These are phyloP conservation scores for Micropoecilia bifurca DNA, from an alignment of 2,797 vertebrate genomes.

Conservation along the genomic window DNA sequence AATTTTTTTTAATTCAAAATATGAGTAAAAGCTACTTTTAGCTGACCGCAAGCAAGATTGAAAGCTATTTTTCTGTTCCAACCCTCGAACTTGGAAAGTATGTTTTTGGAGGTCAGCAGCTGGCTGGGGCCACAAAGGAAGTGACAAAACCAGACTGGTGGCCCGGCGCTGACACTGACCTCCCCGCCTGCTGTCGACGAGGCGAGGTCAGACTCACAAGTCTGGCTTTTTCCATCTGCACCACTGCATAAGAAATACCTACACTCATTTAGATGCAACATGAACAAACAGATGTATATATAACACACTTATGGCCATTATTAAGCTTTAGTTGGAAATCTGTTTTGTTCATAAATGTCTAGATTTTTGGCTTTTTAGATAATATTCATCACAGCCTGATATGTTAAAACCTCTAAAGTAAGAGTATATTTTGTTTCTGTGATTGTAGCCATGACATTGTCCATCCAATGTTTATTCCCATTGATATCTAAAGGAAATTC, in stretches of 20 bases:
- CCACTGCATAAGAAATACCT: conserved; percentile 7
- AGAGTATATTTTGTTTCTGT: neutral
- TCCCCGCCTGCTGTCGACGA: conserved; percentile 60
- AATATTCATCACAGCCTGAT: neutral
- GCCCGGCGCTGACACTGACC: conserved; percentile 76
- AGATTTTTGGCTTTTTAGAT: no score
- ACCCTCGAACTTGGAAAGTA: conserved; percentile 23
- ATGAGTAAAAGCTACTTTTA: neutral
- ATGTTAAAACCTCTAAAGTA: neutral
- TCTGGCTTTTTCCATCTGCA: conserved; percentile 47
- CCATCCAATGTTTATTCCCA: neutral
- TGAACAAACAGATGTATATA: neutral
- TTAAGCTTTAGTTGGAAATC: neutral
- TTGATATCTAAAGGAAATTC: neutral
- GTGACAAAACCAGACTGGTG: conserved; percentile 66
- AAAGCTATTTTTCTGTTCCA: neutral
- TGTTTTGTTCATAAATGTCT: neutral
- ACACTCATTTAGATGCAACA: neutral
- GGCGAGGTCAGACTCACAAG: conserved; percentile 64
- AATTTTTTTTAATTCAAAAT: no score
- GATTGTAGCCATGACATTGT: neutral
- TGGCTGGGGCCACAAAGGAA: conserved; percentile 68
- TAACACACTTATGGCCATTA: neutral
- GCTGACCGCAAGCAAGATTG: neutral
- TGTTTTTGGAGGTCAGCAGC: conserved; percentile 66